Evolutionary conservation across 2,797 vertebrate genomes (phyloP).

Genomic region (Galagoides demidoff): DNA sequence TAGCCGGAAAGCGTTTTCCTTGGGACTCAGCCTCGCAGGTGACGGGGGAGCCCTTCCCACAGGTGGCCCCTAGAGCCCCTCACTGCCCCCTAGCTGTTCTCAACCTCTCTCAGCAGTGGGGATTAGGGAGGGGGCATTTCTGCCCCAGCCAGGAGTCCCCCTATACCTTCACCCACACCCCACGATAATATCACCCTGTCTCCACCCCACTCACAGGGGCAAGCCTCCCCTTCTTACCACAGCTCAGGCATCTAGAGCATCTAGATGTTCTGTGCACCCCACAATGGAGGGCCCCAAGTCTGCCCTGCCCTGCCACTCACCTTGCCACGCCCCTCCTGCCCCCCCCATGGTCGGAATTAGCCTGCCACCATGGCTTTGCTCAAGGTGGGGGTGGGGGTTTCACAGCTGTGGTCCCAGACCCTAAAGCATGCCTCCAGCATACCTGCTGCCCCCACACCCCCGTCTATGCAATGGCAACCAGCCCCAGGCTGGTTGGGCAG

Average conservation of each 20-base stretch:
- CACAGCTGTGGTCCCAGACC: rapidly evolving
- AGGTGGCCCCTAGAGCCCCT: rapidly evolving
- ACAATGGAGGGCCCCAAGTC: neutral
- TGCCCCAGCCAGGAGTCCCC: rapidly evolving
- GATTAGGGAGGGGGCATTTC: rapidly evolving
- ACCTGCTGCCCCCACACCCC: too few relatives aligned
- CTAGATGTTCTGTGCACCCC: rapidly evolving
- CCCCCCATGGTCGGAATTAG: rapidly evolving
- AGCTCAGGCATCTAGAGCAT: neutral
- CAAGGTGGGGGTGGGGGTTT: rapidly evolving
- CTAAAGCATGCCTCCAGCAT: rapidly evolving
- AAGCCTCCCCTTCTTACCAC: too few relatives aligned
- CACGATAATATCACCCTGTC: rapidly evolving
- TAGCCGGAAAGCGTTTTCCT: neutral
- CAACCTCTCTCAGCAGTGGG: neutral
- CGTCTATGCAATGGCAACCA: rapidly evolving
- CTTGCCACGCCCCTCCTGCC: rapidly evolving
- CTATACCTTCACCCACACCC: rapidly evolving
- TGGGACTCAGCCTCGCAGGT: rapidly evolving
- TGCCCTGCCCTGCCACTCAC: neutral
- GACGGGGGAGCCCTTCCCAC: neutral
- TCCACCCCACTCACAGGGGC: too few relatives aligned
- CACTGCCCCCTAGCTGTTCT: rapidly evolving
- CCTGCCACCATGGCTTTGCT: rapidly evolving
- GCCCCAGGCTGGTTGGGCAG: neutral